Base-by-base conservation (phyloP, 2,113 vertebrate species). In the Catharus bicknelli region DNA sequence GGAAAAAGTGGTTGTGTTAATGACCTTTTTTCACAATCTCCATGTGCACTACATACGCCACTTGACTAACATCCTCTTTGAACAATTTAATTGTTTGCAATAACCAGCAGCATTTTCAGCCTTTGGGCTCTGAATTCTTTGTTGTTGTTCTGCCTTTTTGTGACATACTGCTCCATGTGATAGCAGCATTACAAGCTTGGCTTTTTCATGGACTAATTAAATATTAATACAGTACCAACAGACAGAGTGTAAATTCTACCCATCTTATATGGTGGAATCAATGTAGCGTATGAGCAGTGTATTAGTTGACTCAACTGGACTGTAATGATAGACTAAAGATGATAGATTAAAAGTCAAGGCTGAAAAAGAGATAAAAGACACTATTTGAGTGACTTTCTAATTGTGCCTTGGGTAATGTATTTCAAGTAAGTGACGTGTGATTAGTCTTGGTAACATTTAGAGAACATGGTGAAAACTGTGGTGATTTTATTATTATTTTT, bases 31-130 rank as follows among this genome's bases (percentile, higher is more conserved):
- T 67, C 34, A 22, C 40, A 58, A 67, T 26, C 17, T 29, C 51
- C 2, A 1, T 34, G 14, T 27, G 25, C 13, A 26, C 11, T 70
- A 36, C 43, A 7, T 21, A 6, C 16, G 38, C 17, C 0, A 0
- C 57, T 87, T n/a, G 43, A 78, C 32, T 34, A 54, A 78, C 15
- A 50, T 43, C 9, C 8, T 58, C 16, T 64, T 67, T 58, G 42
- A 86, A 32, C 12, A 64, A 12, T 69, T 73, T 59, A 36, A 53
- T 73, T 9, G 14, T 61, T 47, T 74, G 43, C 3, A 4, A n/a
- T 63, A 43, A 29, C 15, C 17, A 70, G 45, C 36, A 64, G 13
- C 9, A 27, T 85, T 85, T 85, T 61, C 58, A 62, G 0, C 42
- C 15, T 73, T 57, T 55, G 57, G 40, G 18, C 17, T 81, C 57